Evolutionary conservation across 2,888 invertebrate species (phyloP).

Genomic region (Eledone cirrhosa): DNA sequence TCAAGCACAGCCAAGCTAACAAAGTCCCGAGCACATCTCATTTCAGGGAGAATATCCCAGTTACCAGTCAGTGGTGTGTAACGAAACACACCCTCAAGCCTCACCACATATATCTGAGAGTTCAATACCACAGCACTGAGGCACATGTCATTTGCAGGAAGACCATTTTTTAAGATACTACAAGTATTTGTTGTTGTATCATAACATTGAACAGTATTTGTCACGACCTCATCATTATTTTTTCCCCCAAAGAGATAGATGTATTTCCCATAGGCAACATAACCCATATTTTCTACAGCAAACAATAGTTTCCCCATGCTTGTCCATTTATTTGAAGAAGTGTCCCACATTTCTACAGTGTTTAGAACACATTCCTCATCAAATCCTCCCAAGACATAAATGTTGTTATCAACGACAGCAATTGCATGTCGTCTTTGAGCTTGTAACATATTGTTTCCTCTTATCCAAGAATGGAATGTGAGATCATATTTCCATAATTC

Average conservation of each 20-base stretch:
- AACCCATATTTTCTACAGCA: conserved; percentile 62
- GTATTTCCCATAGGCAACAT: conserved; percentile 50
- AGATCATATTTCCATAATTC: conserved; percentile 62
- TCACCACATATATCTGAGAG: conserved; percentile 54
- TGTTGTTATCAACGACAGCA: conserved; percentile 56
- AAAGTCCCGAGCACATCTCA: conserved; percentile 57
- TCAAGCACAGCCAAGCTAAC: conserved; percentile 58
- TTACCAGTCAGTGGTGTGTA: conserved; percentile 48
- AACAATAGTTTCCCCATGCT: conserved; percentile 48
- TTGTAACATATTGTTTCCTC: conserved; percentile 52
- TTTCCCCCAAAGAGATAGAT: conserved; percentile 61
- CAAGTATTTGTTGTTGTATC: conserved; percentile 50
- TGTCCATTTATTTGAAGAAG: conserved; percentile 52
- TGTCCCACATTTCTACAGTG: conserved; percentile 57
- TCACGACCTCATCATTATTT: conserved; percentile 60
- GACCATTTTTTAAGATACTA: conserved; percentile 45
- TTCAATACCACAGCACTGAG: conserved; percentile 56
- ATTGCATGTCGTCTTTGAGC: conserved; percentile 58
- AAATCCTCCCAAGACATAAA: conserved; percentile 59
- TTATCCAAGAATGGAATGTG: conserved; percentile 56
- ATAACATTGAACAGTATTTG: conserved; percentile 57
- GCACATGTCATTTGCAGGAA: conserved; percentile 60
- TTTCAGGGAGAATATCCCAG: conserved; percentile 57
- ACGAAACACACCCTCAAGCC: conserved; percentile 57
- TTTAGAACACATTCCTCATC: conserved; percentile 57